Base-by-base conservation (phyloP, 2,888 invertebrate species). In the Leucoptera coffeella region DNA sequence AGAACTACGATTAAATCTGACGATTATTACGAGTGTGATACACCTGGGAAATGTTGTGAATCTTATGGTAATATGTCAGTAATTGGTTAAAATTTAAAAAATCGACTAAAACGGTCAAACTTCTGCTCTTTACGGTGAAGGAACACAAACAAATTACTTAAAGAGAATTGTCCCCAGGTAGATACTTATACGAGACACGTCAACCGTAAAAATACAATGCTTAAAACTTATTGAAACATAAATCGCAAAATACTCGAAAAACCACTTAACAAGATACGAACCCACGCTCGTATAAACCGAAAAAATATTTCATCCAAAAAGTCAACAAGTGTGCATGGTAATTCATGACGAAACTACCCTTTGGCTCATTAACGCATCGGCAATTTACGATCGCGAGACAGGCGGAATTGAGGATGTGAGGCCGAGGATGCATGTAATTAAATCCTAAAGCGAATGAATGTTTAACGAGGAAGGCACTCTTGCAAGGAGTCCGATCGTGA, bases 331-430 rank as follows among this genome's bases (percentile, higher is more conserved):
- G 51, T 47, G 49, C 55, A 49, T 53, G 49, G 57, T 58, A 61
- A 60, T 58, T 62, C 59, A 61, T 60, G 55, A 51, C 44, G 41
- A 41, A 53, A 53, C 52, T 47, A 39, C 49, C 26, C 46, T 47
- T 51, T 44, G 50, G 45, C 54, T 64, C 61, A 59, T 62, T 64
- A 65, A 61, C 51, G 54, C 55, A 50, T 44, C 41, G 43, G 55
- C 54, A 53, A 62, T 65, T 65, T 65, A 67, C 62, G 64, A 62
- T 56, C 62, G 57, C 57, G 58, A 50, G 49, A n/a, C n/a, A n/a
- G n/a, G n/a, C n/a, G n/a, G n/a, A n/a, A n/a, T n/a, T n/a, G n/a
- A n/a, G n/a, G n/a, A n/a, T n/a, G n/a, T n/a, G n/a, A n/a, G n/a
- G n/a, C n/a, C n/a, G n/a, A n/a, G n/a, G 53, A 51, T 54, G 52